A percentile compares a stretch with the other conserved stretches of the same genome.
These are phyloP conservation scores for Echinops telfairi DNA, from an alignment of 2,113 vertebrate genomes.

Conservation along the genomic window DNA sequence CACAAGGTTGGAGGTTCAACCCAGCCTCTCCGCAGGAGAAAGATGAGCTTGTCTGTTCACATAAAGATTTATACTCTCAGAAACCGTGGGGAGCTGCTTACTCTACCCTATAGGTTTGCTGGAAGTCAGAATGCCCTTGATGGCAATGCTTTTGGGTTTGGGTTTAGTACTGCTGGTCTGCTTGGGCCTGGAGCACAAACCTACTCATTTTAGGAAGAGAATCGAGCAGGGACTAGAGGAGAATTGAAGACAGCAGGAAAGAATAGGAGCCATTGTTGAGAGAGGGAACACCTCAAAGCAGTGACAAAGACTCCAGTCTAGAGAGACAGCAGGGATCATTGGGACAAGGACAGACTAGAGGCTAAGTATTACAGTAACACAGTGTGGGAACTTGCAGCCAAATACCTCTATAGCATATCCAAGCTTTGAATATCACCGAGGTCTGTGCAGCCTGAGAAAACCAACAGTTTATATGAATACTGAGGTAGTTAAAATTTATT, in stretches of 20 bases:
- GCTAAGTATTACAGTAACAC: conserved; percentile 29
- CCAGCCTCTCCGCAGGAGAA: too few relatives aligned
- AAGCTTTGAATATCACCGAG: neutral
- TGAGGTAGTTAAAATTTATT: too few relatives aligned
- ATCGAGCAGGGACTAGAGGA: neutral
- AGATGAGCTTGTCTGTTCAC: too few relatives aligned
- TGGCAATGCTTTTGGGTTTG: neutral
- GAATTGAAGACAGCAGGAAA: neutral
- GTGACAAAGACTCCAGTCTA: neutral
- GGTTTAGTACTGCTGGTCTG: too few relatives aligned
- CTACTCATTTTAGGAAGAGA: conserved; percentile 11
- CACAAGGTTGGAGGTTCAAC: too few relatives aligned
- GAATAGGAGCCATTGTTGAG: conserved; percentile 29
- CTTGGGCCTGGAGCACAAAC: neutral
- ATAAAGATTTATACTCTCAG: too few relatives aligned
- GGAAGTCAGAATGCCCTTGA: neutral
- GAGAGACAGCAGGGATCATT: neutral
- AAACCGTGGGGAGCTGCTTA: neutral
- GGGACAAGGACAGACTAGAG: neutral
- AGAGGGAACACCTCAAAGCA: neutral
- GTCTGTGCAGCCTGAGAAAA: neutral
- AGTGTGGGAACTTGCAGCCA: neutral
- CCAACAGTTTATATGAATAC: neutral
- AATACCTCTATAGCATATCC: neutral
- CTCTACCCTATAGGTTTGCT: neutral